Conservation (phyloP, 2,113 vertebrate genomes). For the Triplophysa siluroides region DNA sequence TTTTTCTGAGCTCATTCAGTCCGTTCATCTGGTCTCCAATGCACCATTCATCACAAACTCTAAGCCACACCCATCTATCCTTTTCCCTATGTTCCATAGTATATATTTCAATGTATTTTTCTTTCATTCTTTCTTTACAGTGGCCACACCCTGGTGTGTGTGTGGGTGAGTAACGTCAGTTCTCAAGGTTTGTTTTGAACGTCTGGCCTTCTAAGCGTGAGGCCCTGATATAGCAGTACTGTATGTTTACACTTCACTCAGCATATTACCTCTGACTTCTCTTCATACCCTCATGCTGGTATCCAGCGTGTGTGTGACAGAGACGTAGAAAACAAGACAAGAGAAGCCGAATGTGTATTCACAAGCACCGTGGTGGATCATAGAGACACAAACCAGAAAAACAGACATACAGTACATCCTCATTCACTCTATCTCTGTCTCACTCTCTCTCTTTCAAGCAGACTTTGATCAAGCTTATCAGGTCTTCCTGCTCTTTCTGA, state of each 20-base stretch:
- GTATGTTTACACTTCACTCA: slow-evolving; percentile 53
- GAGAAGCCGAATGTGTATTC: slow-evolving; percentile 15
- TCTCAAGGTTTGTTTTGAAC: slow-evolving; percentile 18
- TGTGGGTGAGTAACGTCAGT: background rate
- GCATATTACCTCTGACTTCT: slow-evolving; percentile 46
- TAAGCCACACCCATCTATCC: background rate
- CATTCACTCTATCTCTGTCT: background rate
- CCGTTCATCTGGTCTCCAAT: too few species aligned
- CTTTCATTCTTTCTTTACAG: background rate
- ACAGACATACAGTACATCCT: slow-evolving; percentile 9
- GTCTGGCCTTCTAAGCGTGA: slow-evolving; percentile 6
- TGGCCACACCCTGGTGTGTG: slow-evolving; percentile 2
- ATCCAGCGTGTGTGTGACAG: background rate
- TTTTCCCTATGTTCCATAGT: background rate
- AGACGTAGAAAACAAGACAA: background rate
- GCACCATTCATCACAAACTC: background rate
- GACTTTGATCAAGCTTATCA: slow-evolving; percentile 24
- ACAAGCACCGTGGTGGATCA: background rate
- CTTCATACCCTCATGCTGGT: slow-evolving; percentile 46
- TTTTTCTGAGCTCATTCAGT: background rate
- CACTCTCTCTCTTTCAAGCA: background rate
- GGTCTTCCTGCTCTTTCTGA: slow-evolving; percentile 30
- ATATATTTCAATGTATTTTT: background rate
- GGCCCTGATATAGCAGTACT: slow-evolving; percentile 1
- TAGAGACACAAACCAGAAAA: slow-evolving; percentile 18